Base-by-base conservation (phyloP, 2,888 invertebrate species). In the Caenorhabditis auriculariae region DNA sequence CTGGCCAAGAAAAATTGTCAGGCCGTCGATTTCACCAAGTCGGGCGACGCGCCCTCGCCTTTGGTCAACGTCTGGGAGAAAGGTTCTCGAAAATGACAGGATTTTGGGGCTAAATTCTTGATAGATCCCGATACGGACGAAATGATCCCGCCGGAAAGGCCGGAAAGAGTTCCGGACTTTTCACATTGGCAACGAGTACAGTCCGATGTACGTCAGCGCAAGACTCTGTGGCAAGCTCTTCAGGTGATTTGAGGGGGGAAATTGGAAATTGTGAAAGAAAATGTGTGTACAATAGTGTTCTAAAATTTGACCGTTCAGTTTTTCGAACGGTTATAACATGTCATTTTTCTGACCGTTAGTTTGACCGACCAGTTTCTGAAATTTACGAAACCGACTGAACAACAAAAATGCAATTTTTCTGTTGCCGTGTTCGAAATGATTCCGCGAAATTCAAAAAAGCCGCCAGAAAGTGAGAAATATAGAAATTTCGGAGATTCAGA, bases 1-100 rank as follows among this genome's bases (percentile, higher is more conserved):
- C 54, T 81, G 43, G 81, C 81, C 15, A 59, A 60, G 37, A 81
- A 81, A 63, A 74, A 75, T 57, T 73, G 72, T 44, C 62, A 73
- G 44, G 80, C 81, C 3, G 66, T 83, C 19, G 83, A 79, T 52
- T 79, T 79, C 58, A 64, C 69, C 1, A 70, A 70, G 26, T 65
- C 69, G 15, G 69, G 69, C 12, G 54, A 60, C 43, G 51, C 66
- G 1, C 69, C 69, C 15, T 58, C 46, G 3, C 44, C 57, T 17
- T 41, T 70, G 42, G 57, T 58, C 17, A 58, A 6, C 12, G 45
- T 58, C 21, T 70, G 69, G 69, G 44, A 49, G 23, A 46, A 50
- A 51, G 52, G 60, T 54, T 1, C 12, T 24, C 23, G 17, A 5
- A 2, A 42, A 32, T 47, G 23, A 15, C 26, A 39, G 29, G 21